Evolutionary conservation across 2,113 vertebrate species (phyloP), one percentile per base, ranked within the genome.

Genomic region (Alectura lathami): DNA sequence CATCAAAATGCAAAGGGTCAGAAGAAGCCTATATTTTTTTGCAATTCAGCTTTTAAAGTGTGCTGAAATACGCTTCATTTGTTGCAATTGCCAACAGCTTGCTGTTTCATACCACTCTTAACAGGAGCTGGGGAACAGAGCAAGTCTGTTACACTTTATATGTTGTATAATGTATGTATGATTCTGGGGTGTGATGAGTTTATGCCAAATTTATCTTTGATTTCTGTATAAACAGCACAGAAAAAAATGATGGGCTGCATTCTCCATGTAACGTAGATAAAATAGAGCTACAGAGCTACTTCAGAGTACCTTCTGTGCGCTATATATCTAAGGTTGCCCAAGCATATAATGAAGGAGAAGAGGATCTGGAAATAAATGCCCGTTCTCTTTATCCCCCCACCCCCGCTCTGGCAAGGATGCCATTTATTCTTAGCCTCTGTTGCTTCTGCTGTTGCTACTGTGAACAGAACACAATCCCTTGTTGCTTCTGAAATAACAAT

Each of bases 1-100:
- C 94, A 97, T 96, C 94, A 96, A 96, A 97, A 97, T 97, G 97
- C 97, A 97, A 97, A 97, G 96, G 96, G 97, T 97, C 95, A 97
- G 91, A 59, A 95, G 94, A 72, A 97, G 93, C 96, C 96, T 96
- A 43, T 97, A 96, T 86, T 96, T 96, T 97, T 86, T 95, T 88
- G 94, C 96, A 96, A 97, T 97, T 97, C 96, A 95, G 96, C 88
- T 94, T 97, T 97, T 96, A 91, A 93, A 97, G 94, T 94, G 92
- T 87, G 94, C 95, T 89, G 89, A 95, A 97, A 96, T 90, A 95
- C 54, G 81, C 94, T 95, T 95, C 93, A 97, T 97, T 96, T 96
- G 91, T 83, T 76, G 90, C 92, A 94, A 94, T 96, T 96, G 96
- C 83, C 90, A 83, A 94, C 93, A 97, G 95, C 95, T 96, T 96